Conservation (phyloP, 1,140 invertebrate species). For the Orius insidiosus region DNA sequence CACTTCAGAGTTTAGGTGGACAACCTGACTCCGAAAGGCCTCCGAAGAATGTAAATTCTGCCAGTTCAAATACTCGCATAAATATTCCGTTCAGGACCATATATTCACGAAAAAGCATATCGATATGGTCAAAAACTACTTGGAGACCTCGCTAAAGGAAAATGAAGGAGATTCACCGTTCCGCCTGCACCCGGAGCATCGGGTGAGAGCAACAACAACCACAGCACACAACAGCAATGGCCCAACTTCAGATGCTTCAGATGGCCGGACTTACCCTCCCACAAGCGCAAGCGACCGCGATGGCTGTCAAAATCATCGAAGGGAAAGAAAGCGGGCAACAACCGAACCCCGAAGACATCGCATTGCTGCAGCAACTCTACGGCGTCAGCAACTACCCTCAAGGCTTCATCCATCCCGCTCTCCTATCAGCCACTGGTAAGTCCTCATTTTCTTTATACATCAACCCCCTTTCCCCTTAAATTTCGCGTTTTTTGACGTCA, state of each 20-base stretch:
- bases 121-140: slow-evolving; percentile 53
- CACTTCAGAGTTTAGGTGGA: slow-evolving; percentile 36
- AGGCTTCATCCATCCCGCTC: slow-evolving; percentile 23
- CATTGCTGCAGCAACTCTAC: slow-evolving; percentile 30
- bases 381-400: slow-evolving; percentile 22
- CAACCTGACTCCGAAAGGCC: slow-evolving; percentile 30
- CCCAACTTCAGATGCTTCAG: slow-evolving; percentile 27
- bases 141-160: slow-evolving; percentile 38
- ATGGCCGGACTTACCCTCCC: slow-evolving; percentile 21
- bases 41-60: slow-evolving; percentile 80
- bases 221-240: slow-evolving; percentile 23
- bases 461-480: too few relatives aligned
- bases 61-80: slow-evolving; percentile 78
- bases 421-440: slow-evolving; percentile 23
- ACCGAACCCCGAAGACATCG: slow-evolving; percentile 25
- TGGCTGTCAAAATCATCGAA: slow-evolving; percentile 20
- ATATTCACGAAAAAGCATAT: slow-evolving; percentile 82
- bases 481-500: too few relatives aligned
- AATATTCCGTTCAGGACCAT: slow-evolving; percentile 86
- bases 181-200: slow-evolving; percentile 21
- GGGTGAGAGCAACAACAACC: slow-evolving; percentile 22
- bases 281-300: slow-evolving; percentile 19
- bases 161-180: slow-evolving; percentile 28
- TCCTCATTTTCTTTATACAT: too few relatives aligned
- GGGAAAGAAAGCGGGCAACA: slow-evolving; percentile 20